These are phyloP conservation scores for Ophonus ardosiacus DNA, from an alignment of 2,888 invertebrate genomes.

Conservation along the genomic window DNA sequence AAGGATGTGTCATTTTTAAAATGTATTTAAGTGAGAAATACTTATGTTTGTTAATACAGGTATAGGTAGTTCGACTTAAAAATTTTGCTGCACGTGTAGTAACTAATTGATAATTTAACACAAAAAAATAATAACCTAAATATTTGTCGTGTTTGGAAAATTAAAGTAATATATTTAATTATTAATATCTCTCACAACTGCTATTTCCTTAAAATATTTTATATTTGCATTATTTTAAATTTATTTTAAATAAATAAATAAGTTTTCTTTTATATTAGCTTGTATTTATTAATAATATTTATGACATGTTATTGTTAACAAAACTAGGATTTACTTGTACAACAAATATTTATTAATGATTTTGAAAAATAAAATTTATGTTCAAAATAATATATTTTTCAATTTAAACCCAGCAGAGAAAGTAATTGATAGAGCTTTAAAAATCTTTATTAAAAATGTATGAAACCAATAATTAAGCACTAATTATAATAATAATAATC, in stretches of 20 bases:
- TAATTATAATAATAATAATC: constrained; percentile 46
- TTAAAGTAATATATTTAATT: not conserved
- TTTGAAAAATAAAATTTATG: constrained; percentile 9
- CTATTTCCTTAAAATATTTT: not conserved
- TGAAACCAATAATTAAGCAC: constrained; percentile 23
- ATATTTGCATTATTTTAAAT: not conserved
- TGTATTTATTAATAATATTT: constrained; percentile 4
- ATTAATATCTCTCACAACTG: not conserved
- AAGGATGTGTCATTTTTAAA: too few relatives aligned
- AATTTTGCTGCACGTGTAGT: too few relatives aligned
- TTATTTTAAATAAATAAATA: constrained; percentile 7
- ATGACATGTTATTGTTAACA: constrained; percentile 18
- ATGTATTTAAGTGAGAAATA: too few relatives aligned
- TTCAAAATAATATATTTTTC: not conserved
- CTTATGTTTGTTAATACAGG: too few relatives aligned
- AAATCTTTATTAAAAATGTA: constrained; percentile 47
- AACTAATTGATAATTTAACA: too few relatives aligned
- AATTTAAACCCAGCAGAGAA: not conserved
- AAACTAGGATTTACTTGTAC: constrained; percentile 27
- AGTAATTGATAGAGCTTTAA: not conserved
- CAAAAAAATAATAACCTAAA: not conserved
- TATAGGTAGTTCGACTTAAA: too few relatives aligned
- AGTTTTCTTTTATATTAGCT: not conserved
- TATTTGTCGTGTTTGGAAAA: not conserved
- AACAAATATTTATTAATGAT: constrained; percentile 8